Base-by-base conservation (phyloP, 2,888 invertebrate genomes). In the Nycteola revayana region DNA sequence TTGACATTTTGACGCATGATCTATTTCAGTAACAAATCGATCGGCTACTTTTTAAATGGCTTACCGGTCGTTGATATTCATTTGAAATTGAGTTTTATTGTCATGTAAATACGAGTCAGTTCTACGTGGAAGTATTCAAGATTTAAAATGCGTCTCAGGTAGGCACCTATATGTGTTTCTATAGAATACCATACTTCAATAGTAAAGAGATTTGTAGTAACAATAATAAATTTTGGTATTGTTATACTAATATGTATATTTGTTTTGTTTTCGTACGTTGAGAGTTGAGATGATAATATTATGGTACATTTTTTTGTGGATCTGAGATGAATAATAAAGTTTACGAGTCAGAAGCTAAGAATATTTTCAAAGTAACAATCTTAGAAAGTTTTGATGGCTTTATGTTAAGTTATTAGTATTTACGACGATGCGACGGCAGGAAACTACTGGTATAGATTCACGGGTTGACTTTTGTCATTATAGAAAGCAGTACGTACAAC, bases 1-100 rank as follows among this genome's bases (percentile, higher is more conserved):
- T 31, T 33, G 40, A 52, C 52, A 47, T 25, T 40, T 39, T 41
- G 42, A 53, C 24, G 39, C 38, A 32, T 36, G 37, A 24, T 32
- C 28, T 35, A 31, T 41, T 38, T 34, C 18, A 32, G 25, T 14
- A 14, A 14, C 14, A 14, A 14, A 14, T 14, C 14, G 14, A 3
- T 5, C 2, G 5, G 3, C 5, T 14, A 14, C 3, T 5, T 5
- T 5, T 14, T 14, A 14, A 14, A 14, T 14, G 14, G 14, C 14
- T 5, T 14, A 14, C 5, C 14, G 2, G 2, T 5, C 14, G 5
- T 14, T 3, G 2, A 2, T 2, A 14, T 14, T 14, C 14, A 3
- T 14, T 14, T 5, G 2, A 14, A 14, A 3, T 14, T 14, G 5
- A 14, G 14, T 5, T 14, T 14, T 14, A 14, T 14, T 14, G 14